Evolutionary conservation across 2,797 vertebrate genomes (phyloP).

Genomic region (Sebastes nivosus): DNA sequence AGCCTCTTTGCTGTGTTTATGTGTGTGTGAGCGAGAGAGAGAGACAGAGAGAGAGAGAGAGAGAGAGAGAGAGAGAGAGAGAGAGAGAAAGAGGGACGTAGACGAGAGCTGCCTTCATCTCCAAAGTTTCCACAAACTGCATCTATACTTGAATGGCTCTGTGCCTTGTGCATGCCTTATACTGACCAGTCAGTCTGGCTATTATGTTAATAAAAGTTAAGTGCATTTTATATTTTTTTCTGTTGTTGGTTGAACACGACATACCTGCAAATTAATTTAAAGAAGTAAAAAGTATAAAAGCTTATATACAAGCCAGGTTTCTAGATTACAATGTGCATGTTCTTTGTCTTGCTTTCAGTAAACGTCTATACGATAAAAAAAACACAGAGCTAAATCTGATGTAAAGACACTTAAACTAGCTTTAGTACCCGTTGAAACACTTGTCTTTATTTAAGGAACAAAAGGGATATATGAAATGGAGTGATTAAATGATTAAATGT

Average conservation of each 20-base stretch:
- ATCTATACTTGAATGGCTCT: constrained; percentile 31
- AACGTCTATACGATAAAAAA: background rate
- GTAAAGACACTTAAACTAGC: background rate
- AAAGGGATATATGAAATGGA: background rate
- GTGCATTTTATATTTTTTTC: background rate
- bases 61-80: background rate
- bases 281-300: background rate
- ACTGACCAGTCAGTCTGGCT: constrained; percentile 15
- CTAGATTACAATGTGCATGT: background rate
- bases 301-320: background rate
- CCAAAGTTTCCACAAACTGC: constrained; percentile 20
- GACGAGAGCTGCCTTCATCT: constrained; percentile 9
- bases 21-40: background rate
- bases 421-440: background rate
- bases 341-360: background rate
- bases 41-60: background rate
- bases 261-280: background rate
- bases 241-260: background rate
- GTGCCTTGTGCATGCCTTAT: constrained; percentile 31
- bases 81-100: background rate
- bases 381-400: background rate
- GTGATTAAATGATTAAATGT: background rate
- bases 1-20: background rate
- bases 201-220: constrained; percentile 42
- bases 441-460: background rate